Conservation (phyloP, 2,113 vertebrate genomes). For the Oophaga pumilio region DNA sequence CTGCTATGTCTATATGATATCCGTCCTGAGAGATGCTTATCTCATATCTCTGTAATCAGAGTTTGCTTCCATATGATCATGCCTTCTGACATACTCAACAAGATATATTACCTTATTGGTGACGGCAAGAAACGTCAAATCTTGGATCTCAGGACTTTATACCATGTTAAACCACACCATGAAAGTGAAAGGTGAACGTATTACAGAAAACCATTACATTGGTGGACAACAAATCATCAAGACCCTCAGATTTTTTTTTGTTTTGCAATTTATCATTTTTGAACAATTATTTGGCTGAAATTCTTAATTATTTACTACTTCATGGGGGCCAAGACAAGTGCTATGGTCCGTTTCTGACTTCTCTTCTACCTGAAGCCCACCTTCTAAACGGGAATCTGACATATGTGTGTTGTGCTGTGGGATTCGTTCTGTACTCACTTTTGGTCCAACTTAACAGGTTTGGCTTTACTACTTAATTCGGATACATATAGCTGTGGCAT, state of each 20-base stretch:
- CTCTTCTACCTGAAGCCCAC: too few species aligned
- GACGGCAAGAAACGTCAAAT: background rate
- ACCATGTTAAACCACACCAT: too few species aligned
- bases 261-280: background rate
- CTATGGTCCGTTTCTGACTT: too few species aligned
- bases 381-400: too few species aligned
- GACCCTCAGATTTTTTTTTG: background rate
- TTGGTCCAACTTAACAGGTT: too few species aligned
- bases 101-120: background rate
- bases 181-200: background rate
- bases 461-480: too few species aligned
- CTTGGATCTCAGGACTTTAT: background rate
- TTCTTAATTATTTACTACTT: too few species aligned
- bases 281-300: background rate
- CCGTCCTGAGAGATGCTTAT: conserved; percentile 10
- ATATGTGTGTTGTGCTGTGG: too few species aligned
- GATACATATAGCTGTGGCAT: too few species aligned
- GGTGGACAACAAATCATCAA: background rate
- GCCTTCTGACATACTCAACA: background rate
- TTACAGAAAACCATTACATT: background rate
- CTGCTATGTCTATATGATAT: background rate
- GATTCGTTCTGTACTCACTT: too few species aligned
- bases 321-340: too few species aligned
- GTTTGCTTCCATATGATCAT: background rate
- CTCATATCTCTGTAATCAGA: conserved; percentile 10